Conservation (phyloP, 2,113 vertebrate genomes). For the Enhydra lutris region DNA sequence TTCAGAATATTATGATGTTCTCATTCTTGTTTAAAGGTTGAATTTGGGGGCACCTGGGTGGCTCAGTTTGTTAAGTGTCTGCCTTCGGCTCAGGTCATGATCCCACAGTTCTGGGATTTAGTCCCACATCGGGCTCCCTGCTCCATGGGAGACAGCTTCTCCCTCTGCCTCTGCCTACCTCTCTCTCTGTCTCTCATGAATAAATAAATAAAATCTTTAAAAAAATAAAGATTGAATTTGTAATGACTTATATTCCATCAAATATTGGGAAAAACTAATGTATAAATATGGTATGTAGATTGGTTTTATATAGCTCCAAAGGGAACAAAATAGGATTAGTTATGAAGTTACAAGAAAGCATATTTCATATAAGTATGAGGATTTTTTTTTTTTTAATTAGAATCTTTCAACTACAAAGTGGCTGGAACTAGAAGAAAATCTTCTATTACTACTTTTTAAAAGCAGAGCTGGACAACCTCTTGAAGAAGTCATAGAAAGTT, state of each 20-base stretch:
- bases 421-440: not conserved
- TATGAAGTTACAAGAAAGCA: not conserved
- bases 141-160: too few relatives aligned
- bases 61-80: too few relatives aligned
- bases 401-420: not conserved
- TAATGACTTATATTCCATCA: not conserved
- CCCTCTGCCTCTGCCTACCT: too few relatives aligned
- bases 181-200: too few relatives aligned
- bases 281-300: not conserved
- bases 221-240: not conserved
- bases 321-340: not conserved
- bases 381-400: not conserved
- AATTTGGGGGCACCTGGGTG: too few relatives aligned
- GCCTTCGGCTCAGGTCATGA: too few relatives aligned
- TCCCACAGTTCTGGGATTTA: too few relatives aligned
- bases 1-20: not conserved
- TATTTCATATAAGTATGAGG: not conserved
- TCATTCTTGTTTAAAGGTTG: not conserved
- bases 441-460: not conserved
- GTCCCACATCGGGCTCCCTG: too few relatives aligned
- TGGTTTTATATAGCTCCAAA: not conserved
- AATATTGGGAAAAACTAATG: not conserved
- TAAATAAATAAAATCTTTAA: too few relatives aligned
- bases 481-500: not conserved
- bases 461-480: not conserved